Evolutionary conservation across 2,797 vertebrate genomes (phyloP), one percentile per base, ranked within the genome.

Genomic region (Pteronotus mesoamericanus): DNA sequence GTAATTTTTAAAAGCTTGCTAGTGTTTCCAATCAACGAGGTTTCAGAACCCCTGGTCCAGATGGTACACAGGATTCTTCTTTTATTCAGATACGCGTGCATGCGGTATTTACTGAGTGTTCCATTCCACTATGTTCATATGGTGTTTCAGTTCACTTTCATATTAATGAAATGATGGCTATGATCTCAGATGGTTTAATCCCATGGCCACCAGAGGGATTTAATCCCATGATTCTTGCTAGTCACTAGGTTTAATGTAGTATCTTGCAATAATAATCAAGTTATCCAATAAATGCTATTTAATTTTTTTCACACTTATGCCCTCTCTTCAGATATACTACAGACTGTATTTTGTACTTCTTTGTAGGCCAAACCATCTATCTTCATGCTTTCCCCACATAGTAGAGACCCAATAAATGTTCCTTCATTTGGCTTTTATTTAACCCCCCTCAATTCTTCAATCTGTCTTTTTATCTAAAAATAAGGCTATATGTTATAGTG

Each of bases 391-490:
- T 68, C 26, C 59, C 68, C n/a, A 61, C 18, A 74, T 2, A 77
- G n/a, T 51, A 71, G 26, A 18, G n/a, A 84, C 37, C 51, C 22
- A 15, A 53, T 74, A 90, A 94, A 57, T 72, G 32, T 34, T 84
- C 32, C 61, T 80, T 93, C 42, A 44, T 61, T 69, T 93, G 84
- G 61, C 77, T 95, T 95, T 94, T 57, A 94, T 80, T 84, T 85
- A 94, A 89, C 89, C 2, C 8, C 26, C 61, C 44, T 91, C 48
- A 74, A 75, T 64, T 82, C 44, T 94, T 85, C 59, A 71, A 83
- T 71, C 34, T 78, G 22, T 89, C 18, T 80, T 92, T 96, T 89
- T 93, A 95, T n/a, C 79, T 78, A 94, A 92, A 92, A 77, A 86
- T 80, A 77, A 91, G n/a, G 29, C 21, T 89, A 42, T 39, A 44